Evolutionary conservation across 2,113 vertebrate species (phyloP).

Genomic region (Setophaga petechia): DNA sequence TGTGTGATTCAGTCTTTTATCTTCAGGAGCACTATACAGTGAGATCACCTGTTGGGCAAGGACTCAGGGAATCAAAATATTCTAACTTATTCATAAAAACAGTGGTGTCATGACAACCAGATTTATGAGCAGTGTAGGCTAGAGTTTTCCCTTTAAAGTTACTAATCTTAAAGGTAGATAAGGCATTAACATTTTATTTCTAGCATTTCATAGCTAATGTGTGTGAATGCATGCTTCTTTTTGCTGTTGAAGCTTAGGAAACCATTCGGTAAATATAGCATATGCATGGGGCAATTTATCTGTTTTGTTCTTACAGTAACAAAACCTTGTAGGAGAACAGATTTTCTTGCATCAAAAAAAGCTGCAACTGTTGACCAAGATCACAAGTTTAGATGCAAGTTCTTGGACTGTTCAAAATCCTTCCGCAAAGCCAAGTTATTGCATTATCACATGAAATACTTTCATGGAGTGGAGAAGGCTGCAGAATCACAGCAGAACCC

Average conservation of each 20-base stretch:
- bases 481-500: conserved; percentile 80
- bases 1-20: background rate
- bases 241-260: background rate
- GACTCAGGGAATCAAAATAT: background rate
- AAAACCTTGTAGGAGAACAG: conserved; percentile 85
- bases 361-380: conserved; percentile 86
- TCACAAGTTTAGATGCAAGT: conserved; percentile 93
- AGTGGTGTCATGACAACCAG: rapidly evolving
- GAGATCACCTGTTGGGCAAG: background rate
- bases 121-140: background rate
- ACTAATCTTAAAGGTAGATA: background rate
- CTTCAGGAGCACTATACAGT: background rate
- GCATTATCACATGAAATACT: conserved; percentile 98
- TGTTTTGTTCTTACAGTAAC: conserved; percentile 82
- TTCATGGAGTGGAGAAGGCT: conserved; percentile 89
- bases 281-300: conserved; percentile 57
- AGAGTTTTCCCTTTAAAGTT: background rate
- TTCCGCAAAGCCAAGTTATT: conserved; percentile 95
- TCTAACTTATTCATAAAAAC: background rate
- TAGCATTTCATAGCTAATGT: background rate
- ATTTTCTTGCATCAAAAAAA: conserved; percentile 72
- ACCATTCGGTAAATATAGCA: conserved; percentile 4
- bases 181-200: background rate
- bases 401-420: conserved; percentile 88
- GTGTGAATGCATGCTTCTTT: background rate